Percentiles rank a stretch among this genome's conserved stretches.
Conservation (phyloP, 2,888 invertebrate genomes). For the Diachrysia chrysitis region DNA sequence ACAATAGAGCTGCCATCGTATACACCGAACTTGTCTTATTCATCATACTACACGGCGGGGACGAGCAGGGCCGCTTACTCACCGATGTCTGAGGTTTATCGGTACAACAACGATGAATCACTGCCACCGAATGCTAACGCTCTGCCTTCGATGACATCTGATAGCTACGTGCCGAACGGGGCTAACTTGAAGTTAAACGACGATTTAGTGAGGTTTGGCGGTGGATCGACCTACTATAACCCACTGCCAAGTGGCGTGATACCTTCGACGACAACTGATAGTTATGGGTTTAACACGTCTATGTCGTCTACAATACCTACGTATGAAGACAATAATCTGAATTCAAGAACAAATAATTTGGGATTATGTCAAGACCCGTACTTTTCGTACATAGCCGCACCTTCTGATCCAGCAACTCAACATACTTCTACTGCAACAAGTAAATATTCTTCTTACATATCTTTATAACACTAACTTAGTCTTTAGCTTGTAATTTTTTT, state of each 20-base stretch:
- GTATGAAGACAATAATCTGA: slow-evolving; percentile 77
- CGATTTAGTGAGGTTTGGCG: slow-evolving; percentile 75
- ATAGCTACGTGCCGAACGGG: slow-evolving; percentile 84
- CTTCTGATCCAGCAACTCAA: slow-evolving; percentile 73
- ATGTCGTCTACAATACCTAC: slow-evolving; percentile 73
- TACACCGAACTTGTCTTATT: slow-evolving; percentile 82
- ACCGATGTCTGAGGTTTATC: slow-evolving; percentile 84
- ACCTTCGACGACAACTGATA: slow-evolving; percentile 74
- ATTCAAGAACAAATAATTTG: slow-evolving; percentile 68
- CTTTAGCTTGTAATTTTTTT: slow-evolving; percentile 7
- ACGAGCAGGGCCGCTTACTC: slow-evolving; percentile 81
- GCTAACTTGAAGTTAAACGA: slow-evolving; percentile 80
- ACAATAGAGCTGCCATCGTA: slow-evolving; percentile 81
- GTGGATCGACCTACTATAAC: slow-evolving; percentile 77
- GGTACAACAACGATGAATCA: slow-evolving; percentile 84
- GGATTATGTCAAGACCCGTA: slow-evolving; percentile 78
- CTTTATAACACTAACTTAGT: slow-evolving; percentile 67
- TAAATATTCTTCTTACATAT: slow-evolving; percentile 81
- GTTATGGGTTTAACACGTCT: slow-evolving; percentile 72
- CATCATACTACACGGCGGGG: slow-evolving; percentile 79
- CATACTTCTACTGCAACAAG: slow-evolving; percentile 66
- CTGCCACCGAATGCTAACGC: slow-evolving; percentile 76
- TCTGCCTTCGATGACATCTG: slow-evolving; percentile 74
- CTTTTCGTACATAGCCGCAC: slow-evolving; percentile 72
- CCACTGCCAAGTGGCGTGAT: slow-evolving; percentile 74